These are phyloP conservation scores for Subacronicta megacephala DNA, from an alignment of 2,888 invertebrate species.

Conservation along the genomic window DNA sequence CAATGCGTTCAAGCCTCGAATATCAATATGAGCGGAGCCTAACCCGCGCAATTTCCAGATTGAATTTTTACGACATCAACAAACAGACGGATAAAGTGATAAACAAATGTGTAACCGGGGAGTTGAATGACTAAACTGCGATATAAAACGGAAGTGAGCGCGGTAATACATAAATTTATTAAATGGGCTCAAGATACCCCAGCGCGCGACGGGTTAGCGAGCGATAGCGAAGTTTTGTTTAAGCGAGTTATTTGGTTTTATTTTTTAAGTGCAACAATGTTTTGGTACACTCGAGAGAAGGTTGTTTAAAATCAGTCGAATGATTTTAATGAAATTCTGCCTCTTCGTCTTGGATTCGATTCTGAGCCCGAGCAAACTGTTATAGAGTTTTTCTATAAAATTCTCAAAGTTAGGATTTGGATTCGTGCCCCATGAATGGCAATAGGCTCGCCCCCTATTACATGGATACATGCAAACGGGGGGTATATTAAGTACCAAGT, in stretches of 20 bases:
- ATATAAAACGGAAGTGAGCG: constrained; percentile 61
- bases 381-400: too few species aligned
- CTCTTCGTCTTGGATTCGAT: too few species aligned
- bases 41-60: constrained; percentile 81
- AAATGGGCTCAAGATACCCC: constrained; percentile 51
- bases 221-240: background rate
- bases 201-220: constrained; percentile 27
- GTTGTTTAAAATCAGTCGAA: too few species aligned
- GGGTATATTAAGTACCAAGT: too few species aligned
- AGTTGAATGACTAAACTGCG: constrained; percentile 62
- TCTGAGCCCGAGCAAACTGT: too few species aligned
- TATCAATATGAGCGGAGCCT: constrained; percentile 52
- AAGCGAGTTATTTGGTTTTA: background rate
- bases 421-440: too few species aligned
- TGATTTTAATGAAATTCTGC: too few species aligned
- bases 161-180: constrained; percentile 61
- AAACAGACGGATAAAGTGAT: constrained; percentile 76
- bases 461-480: too few species aligned
- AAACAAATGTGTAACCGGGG: constrained; percentile 76
- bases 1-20: background rate
- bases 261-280: too few species aligned
- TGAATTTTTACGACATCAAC: constrained; percentile 83
- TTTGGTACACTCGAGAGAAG: too few species aligned
- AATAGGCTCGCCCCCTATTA: too few species aligned
- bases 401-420: too few species aligned